These are phyloP conservation scores for Phortica okadai DNA, from an alignment of 2,888 invertebrate genomes.

Conservation along the genomic window DNA sequence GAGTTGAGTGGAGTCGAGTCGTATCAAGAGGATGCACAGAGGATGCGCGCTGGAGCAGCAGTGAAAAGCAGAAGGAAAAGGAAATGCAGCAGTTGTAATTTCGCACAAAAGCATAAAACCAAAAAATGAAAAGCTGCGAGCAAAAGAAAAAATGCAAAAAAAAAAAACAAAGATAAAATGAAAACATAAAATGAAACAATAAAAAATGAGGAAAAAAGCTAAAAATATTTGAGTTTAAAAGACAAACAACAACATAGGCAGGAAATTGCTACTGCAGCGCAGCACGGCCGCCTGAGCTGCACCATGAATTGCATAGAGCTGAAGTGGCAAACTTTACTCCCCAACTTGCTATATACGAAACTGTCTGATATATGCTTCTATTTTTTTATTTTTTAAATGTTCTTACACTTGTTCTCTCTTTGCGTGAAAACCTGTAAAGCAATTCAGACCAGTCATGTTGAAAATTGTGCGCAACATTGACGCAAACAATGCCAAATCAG, in stretches of 20 bases:
- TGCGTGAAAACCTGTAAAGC: not conserved
- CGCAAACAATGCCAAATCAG: slow-evolving; percentile 32
- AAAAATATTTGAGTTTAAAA: slow-evolving; percentile 70
- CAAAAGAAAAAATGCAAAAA: slow-evolving; percentile 44
- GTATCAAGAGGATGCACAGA: slow-evolving; percentile 16
- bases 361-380: slow-evolving; percentile 61
- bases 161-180: slow-evolving; percentile 44
- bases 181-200: slow-evolving; percentile 39
- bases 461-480: slow-evolving; percentile 34
- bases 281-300: slow-evolving; percentile 39
- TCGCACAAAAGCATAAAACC: slow-evolving; percentile 65
- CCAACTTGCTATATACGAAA: slow-evolving; percentile 69
- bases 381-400: slow-evolving; percentile 53
- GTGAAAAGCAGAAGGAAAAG: slow-evolving; percentile 56
- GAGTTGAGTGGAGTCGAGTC: not conserved
- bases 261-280: slow-evolving; percentile 62
- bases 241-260: slow-evolving; percentile 67
- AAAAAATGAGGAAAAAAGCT: slow-evolving; percentile 49
- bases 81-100: slow-evolving; percentile 71
- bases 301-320: slow-evolving; percentile 68
- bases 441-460: slow-evolving; percentile 21
- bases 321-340: slow-evolving; percentile 65
- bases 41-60: slow-evolving; percentile 30
- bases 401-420: not conserved
- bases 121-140: slow-evolving; percentile 61